A percentile compares a stretch with the other conserved stretches of the same genome.
Conservation (phyloP, 2,888 invertebrate genomes). For the Thecocarcelia acutangulata region DNA sequence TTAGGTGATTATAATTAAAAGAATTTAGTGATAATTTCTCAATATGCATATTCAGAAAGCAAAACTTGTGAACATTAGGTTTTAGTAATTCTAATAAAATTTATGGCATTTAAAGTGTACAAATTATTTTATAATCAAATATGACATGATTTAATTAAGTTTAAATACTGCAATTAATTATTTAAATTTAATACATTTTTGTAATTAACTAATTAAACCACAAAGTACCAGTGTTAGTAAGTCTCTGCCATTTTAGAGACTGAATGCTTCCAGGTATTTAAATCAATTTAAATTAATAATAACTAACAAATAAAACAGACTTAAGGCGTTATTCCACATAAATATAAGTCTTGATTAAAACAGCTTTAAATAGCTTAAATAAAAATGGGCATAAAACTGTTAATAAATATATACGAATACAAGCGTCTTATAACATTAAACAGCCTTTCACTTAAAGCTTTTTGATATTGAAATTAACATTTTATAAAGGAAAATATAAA, state of each 20-base stretch:
- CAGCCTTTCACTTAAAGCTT: neutral
- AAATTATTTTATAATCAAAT: slow-evolving; percentile 41
- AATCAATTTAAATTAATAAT: slow-evolving; percentile 13
- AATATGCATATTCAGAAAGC: neutral
- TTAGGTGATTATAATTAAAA: slow-evolving; percentile 6
- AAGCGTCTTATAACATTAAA: neutral
- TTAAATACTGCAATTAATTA: slow-evolving; percentile 32
- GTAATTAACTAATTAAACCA: neutral
- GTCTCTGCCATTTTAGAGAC: neutral
- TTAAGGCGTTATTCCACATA: slow-evolving; percentile 6
- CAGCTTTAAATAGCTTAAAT: neutral
- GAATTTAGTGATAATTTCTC: slow-evolving; percentile 24
- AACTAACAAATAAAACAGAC: neutral
- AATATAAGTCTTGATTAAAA: neutral
- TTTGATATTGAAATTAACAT: neutral
- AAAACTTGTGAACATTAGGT: neutral
- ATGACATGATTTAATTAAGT: slow-evolving; percentile 33
- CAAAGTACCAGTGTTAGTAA: neutral
- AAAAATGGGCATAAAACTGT: neutral
- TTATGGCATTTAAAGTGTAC: neutral
- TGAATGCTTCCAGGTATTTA: slow-evolving; percentile 23
- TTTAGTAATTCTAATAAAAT: neutral
- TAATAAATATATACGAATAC: too few species aligned
- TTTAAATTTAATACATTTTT: slow-evolving; percentile 25
- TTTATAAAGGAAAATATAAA: too few species aligned